These are phyloP conservation scores for Hafferia zeledoni DNA, from an alignment of 2,797 vertebrate species.

Conservation along the genomic window DNA sequence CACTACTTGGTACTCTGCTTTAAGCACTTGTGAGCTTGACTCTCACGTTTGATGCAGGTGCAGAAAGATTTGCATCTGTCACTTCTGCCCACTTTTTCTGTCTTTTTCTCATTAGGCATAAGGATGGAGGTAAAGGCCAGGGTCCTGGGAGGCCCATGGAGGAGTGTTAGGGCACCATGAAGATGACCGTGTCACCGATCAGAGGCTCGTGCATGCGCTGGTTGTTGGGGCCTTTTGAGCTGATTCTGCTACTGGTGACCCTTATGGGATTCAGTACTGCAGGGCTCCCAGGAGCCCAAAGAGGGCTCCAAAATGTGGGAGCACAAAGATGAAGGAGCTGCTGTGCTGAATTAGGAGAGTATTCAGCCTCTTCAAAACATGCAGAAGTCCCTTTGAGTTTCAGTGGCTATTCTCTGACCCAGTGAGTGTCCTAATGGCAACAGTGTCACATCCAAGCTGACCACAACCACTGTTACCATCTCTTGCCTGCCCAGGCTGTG, in stretches of 20 bases:
- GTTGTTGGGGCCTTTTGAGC: background rate
- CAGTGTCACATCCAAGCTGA: background rate
- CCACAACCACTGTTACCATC: background rate
- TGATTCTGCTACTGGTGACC: background rate
- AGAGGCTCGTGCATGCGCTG: background rate
- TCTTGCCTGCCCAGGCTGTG: background rate
- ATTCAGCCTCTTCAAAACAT: background rate
- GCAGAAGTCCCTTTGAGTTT: background rate
- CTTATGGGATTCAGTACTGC: background rate
- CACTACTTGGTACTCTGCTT: background rate
- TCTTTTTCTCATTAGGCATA: background rate
- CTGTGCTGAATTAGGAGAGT: background rate
- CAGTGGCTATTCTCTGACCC: background rate
- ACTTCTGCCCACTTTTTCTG: background rate
- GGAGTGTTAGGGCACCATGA: background rate
- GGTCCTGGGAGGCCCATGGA: background rate
- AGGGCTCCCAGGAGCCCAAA: background rate
- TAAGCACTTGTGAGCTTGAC: background rate
- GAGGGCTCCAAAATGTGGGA: background rate
- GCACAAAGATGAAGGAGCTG: background rate
- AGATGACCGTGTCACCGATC: background rate
- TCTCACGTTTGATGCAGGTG: background rate
- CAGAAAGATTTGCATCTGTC: background rate
- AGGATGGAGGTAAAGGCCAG: background rate
- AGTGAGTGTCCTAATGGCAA: background rate